Base-by-base conservation (phyloP, 2,797 vertebrate genomes). In the Rhadinocentrus ornatus region DNA sequence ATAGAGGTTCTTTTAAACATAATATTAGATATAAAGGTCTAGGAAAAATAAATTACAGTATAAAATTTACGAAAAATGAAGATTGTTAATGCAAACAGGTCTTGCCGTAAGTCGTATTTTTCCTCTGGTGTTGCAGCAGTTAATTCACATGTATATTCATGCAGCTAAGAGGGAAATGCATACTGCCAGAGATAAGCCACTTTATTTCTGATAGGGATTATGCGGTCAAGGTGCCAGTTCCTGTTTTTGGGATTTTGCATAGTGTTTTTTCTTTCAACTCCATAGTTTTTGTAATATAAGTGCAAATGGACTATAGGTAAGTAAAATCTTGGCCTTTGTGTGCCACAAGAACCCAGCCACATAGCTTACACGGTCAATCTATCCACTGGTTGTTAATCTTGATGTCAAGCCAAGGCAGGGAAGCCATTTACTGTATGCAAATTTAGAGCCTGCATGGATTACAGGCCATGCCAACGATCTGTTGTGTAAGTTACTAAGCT, bases 341-440 rank as follows among this genome's bases (percentile, higher is more conserved):
- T 18, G 58, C 37, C 15, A 71, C 10, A 31, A 24, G 22, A 73
- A 16, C 48, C 16, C 48, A 46, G 37, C 0, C 60, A 72, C 39
- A 58, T 29, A 24, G 26, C 41, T n/a, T 39, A 46, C 24, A 22
- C 35, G 61, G 69, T 57, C 77, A 78, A 81, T 81, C 80, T 83
- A 73, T 72, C 69, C 68, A 46, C 67, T 77, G 32, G 62, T 56
- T 62, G 81, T 74, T 93, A 91, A 92, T 91, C 88, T 87, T 77
- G 65, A 83, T 64, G 84, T 81, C 65, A 74, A 57, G 61, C 59
- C 73, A 57, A 71, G 50, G 70, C 77, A 86, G 70, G 80, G 75
- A 79, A 66, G 70, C 78, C 53, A 37, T 71, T 80, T 72, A 60
- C 65, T 39, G 18, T 65, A 50, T 53, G 55, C 37, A 71, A 58